Evolutionary conservation across 2,113 vertebrate species (phyloP), one percentile per base, ranked within the genome.

Genomic region (Morone chrysops): DNA sequence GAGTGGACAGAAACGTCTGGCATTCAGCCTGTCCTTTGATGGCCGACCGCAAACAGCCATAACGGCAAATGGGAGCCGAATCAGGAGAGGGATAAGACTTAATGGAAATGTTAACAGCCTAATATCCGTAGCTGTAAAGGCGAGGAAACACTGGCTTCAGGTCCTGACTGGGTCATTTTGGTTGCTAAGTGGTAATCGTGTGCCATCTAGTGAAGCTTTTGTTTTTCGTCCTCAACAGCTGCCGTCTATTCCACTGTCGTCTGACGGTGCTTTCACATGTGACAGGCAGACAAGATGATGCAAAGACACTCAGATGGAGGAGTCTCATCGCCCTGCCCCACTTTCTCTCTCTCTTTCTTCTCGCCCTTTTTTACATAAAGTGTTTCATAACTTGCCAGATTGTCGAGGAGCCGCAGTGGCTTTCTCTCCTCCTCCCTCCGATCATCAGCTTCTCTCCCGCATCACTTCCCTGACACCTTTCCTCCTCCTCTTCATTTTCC

Each of bases 331-430:
- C 38, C 70, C 25, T 79, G 83, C 53, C 78, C 79, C 83, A 86
- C 41, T 72, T 88, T 60, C 20, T 38, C 47, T 31, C 31, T 31
- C 31, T 22, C 60, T 72, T 47, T 40, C 53, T 67, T 56, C 38
- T 11, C 31, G 38, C 12, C 25, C 11, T 2, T 61, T 87, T 92
- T 94, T 94, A 93, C 71, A 50, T 90, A 92, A 87, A 91, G 69
- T 75, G 86, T 94, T 93, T 93, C 92, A 66, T 94, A 90, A 94
- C 88, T 90, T 84, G 79, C 71, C 87, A 93, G 90, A 90, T 92
- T 93, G 79, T 83, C 36, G 57, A 77, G 20, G 75, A 81, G 86
- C 83, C 50, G 53, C 81, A 78, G 53, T 82, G 62, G 40, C 60
- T 78, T 67, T 56, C 51, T 47, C 57, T 12, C 67, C 0, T 71